A percentile compares a stretch with the other conserved stretches of the same genome.
These are phyloP conservation scores for Yponomeuta malinellus DNA, from an alignment of 2,888 invertebrate species.

Conservation along the genomic window DNA sequence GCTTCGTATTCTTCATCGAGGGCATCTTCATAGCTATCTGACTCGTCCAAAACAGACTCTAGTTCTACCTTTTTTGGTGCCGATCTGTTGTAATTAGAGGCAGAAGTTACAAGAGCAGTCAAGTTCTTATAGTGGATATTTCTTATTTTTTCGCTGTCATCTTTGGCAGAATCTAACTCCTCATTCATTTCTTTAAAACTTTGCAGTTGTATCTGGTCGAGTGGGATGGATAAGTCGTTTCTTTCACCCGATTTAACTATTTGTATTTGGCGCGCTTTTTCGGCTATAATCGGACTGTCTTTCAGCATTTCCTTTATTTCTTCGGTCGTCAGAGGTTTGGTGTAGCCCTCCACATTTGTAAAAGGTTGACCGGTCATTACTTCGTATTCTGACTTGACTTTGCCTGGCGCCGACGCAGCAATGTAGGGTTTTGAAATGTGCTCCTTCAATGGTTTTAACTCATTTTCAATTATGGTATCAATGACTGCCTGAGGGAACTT, in stretches of 20 bases:
- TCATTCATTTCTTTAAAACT: constrained; percentile 42
- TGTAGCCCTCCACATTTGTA: constrained; percentile 48
- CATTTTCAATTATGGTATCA: constrained; percentile 57
- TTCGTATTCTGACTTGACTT: constrained; percentile 56
- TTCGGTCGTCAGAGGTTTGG: constrained; percentile 42
- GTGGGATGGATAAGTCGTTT: constrained; percentile 41
- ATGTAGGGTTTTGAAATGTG: constrained; percentile 45
- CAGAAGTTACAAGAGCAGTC: constrained; percentile 47
- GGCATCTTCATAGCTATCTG: neutral
- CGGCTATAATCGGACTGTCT: constrained; percentile 50
- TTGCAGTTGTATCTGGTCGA: constrained; percentile 48
- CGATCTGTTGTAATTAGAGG: constrained; percentile 32
- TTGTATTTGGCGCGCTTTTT: constrained; percentile 64
- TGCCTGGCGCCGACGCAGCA: constrained; percentile 47
- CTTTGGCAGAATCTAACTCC: constrained; percentile 46
- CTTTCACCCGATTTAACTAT: constrained; percentile 39
- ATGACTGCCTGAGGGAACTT: constrained; percentile 47
- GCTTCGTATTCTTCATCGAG: constrained; percentile 17
- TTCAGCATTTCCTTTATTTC: constrained; percentile 52
- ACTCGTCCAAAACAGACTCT: neutral
- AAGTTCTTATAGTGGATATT: constrained; percentile 56
- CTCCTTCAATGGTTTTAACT: constrained; percentile 43
- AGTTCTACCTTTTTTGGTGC: neutral
- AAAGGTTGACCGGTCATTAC: constrained; percentile 69
- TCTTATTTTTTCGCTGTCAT: constrained; percentile 40